Evolutionary conservation across 2,888 invertebrate genomes (phyloP), one percentile per base, ranked within the genome.

Genomic region (Coelinius sp.): DNA sequence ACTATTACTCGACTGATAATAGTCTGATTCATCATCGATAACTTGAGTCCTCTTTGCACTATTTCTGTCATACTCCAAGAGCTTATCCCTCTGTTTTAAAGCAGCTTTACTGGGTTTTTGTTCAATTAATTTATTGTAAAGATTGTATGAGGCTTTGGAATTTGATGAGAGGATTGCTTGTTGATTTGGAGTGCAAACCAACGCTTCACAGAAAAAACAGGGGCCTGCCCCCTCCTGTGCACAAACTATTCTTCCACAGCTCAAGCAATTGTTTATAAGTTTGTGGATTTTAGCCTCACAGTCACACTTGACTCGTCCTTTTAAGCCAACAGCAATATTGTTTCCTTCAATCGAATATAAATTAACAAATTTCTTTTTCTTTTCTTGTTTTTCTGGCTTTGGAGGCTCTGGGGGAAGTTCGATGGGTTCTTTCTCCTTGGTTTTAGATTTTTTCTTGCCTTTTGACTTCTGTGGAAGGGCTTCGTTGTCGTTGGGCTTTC

Each of bases 181-280:
- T 83, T 96, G 94, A 73, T 94, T 93, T 22, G 90, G 90, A 0
- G 94, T 93, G 81, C 94, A 94, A 86, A 99, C 98, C 86, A 96
- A 89, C 81, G 92, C 92, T 0, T 94, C 95, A 89, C 99, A 99
- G 85, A 94, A 97, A 53, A 98, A 91, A 84, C 99, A 99, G 0
- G 98, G 97, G 0, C 99, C 99, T 7, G 97, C 94, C 0, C 99
- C 98, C 89, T 99, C 99, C 88, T 98, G 97, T 69, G 92, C 92
- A 88, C 99, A 99, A 4, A 99, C 95, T 74, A 99, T 94, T 70
- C 98, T 91, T 0, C 99, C 99, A 88, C 99, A 99, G 74, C 92
- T 92, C 12, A 95, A 85, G 83, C 99, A 99, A 88, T 99, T 99
- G 85, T 96, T 97, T 71, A 99, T 90, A 59, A 99, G 89, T 68